A percentile compares a stretch with the other conserved stretches of the same genome.
Evolutionary conservation across 2,888 invertebrate genomes (phyloP).

Genomic region (Bibio marci): DNA sequence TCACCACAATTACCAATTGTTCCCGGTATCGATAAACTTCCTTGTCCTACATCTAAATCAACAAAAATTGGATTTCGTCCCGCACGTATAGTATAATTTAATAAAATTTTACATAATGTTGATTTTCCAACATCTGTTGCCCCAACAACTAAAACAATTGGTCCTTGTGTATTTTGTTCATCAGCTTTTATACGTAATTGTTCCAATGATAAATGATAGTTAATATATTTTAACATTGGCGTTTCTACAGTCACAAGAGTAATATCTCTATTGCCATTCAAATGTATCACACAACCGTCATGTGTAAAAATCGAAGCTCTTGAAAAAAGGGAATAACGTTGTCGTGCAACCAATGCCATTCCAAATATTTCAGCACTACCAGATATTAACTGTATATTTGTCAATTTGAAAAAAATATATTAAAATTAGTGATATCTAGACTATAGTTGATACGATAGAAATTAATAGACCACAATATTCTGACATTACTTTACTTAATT

Average conservation of each 20-base stretch:
- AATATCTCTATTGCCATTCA: conserved; percentile 79
- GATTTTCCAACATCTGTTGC: conserved; percentile 95
- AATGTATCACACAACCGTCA: conserved; percentile 79
- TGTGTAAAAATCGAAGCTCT: conserved; percentile 94
- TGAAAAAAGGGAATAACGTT: conserved; percentile 72
- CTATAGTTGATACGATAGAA: too few species aligned
- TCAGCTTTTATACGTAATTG: conserved; percentile 73
- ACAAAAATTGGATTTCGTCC: conserved; percentile 79
- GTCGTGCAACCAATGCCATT: conserved; percentile 84
- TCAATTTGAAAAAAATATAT: too few species aligned
- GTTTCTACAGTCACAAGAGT: conserved; percentile 92
- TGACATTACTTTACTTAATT: too few species aligned
- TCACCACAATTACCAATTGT: too few species aligned
- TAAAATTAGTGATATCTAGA: too few species aligned
- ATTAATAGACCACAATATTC: too few species aligned
- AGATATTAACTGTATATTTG: conserved; percentile 46
- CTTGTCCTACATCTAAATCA: conserved; percentile 92
- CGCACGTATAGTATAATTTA: conserved; percentile 90
- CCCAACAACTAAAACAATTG: conserved; percentile 80
- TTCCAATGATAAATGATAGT: conserved; percentile 90
- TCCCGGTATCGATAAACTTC: conserved; percentile 80
- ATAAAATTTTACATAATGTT: conserved; percentile 68
- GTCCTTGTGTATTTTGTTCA: conserved; percentile 53
- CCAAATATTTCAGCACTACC: conserved; percentile 95
- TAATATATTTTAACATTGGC: conserved; percentile 88